Evolutionary conservation across 2,888 invertebrate genomes (phyloP).

Genomic region (Agrypnus murinus): DNA sequence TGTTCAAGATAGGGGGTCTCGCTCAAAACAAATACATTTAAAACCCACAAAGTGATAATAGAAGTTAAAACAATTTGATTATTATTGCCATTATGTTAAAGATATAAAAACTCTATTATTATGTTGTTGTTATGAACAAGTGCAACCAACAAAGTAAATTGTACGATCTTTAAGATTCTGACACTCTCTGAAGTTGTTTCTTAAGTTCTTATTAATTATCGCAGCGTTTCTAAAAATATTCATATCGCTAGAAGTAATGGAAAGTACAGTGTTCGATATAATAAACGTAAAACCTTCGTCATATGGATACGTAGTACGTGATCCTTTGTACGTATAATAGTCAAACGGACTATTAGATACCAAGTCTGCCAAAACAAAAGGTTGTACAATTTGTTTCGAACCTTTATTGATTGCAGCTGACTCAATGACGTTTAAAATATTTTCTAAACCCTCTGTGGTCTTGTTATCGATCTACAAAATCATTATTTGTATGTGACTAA

Average conservation of each 20-base stretch:
- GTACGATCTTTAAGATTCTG: constrained; percentile 25
- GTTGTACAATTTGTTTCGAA: neutral
- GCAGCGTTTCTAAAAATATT: constrained; percentile 29
- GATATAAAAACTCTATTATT: no score
- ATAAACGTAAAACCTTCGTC: constrained; percentile 38
- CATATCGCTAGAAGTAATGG: constrained; percentile 31
- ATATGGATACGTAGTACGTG: constrained; percentile 34
- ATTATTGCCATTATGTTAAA: no score
- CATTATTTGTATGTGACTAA: no score
- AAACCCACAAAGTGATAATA: no score
- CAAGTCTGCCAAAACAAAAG: constrained; percentile 24
- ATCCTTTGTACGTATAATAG: constrained; percentile 39
- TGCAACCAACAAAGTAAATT: neutral
- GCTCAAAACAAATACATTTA: no score
- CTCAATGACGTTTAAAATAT: constrained; percentile 15
- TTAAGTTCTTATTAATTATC: neutral
- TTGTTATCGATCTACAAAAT: constrained; percentile 27
- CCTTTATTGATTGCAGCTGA: constrained; percentile 21
- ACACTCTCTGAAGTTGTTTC: constrained; percentile 31
- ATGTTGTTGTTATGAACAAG: no score
- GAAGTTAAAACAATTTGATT: no score
- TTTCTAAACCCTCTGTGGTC: constrained; percentile 22
- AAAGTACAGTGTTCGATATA: constrained; percentile 18
- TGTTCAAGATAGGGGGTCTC: no score
- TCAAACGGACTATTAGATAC: constrained; percentile 1